A percentile compares a stretch with the other conserved stretches of the same genome.
phyloP scores from a whole-genome alignment of 2,113 vertebrate species.

The Cryptotis parvus region DNA sequence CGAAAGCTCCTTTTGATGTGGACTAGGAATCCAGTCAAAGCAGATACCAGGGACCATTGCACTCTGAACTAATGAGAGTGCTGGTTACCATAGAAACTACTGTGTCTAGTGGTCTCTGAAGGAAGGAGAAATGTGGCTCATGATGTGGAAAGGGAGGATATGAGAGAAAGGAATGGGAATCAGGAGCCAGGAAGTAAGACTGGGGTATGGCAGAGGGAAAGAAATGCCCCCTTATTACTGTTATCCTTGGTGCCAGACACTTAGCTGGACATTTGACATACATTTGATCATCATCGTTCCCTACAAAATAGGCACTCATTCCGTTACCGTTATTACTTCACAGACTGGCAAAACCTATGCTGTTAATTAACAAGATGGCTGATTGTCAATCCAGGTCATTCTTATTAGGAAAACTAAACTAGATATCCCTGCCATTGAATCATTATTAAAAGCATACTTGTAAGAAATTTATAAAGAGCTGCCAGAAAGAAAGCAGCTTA shows the following conservation, averaged over 20 bases:
- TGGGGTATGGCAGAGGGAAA: neutral
- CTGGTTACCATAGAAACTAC: constrained; percentile 57
- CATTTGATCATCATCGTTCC: neutral
- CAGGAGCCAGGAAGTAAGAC: neutral
- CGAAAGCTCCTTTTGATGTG: constrained; percentile 48
- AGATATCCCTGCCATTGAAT: constrained; percentile 12
- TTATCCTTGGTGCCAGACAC: neutral
- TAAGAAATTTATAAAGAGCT: constrained; percentile 34
- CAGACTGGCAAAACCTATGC: neutral
- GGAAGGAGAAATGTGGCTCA: neutral
- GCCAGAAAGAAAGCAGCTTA: neutral
- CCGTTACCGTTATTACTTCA: neutral
- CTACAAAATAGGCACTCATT: neutral
- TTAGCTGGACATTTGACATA: neutral
- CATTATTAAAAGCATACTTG: constrained; percentile 31
- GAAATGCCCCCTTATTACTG: neutral
- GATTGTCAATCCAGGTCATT: neutral
- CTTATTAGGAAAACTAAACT: constrained; percentile 45
- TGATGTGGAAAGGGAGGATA: neutral
- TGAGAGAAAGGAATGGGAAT: neutral
- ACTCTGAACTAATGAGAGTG: constrained; percentile 1
- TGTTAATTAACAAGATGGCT: neutral
- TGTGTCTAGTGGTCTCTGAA: constrained; percentile 4
- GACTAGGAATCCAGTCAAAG: constrained; percentile 47
- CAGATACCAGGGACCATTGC: constrained; percentile 3